These are phyloP conservation scores for Brachyhypopomus gauderio DNA, from an alignment of 2,113 vertebrate species.

Conservation along the genomic window DNA sequence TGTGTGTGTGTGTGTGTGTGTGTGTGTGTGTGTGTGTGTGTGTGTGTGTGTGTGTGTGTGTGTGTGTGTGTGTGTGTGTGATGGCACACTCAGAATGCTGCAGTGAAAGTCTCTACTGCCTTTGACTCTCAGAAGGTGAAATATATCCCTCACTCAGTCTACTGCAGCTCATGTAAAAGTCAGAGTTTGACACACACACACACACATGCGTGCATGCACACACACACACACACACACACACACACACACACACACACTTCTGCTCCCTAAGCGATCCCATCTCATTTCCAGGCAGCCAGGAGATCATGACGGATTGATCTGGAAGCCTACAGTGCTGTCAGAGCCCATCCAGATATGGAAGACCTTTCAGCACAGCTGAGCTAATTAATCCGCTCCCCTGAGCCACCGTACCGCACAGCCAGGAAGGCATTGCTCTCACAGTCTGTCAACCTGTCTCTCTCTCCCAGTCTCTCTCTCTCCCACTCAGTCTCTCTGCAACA, in stretches of 20 bases:
- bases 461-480: constrained; percentile 2
- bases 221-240: constrained; percentile 1
- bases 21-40: constrained; percentile 13
- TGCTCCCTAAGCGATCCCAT: constrained; percentile 39
- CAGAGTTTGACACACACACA: constrained; percentile 28
- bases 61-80: constrained; percentile 11
- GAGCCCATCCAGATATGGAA: constrained; percentile 45
- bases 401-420: constrained; percentile 16
- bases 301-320: constrained; percentile 53
- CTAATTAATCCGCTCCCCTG: constrained; percentile 46
- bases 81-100: no score
- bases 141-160: constrained; percentile 31
- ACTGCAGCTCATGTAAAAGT: constrained; percentile 30
- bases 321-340: constrained; percentile 49
- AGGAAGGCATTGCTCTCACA: background rate
- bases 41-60: constrained; percentile 6
- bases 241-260: constrained; percentile 6
- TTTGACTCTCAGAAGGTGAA: constrained; percentile 10
- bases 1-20: constrained; percentile 11
- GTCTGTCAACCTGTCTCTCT: background rate
- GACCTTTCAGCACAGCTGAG: constrained; percentile 39
- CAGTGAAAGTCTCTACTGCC: background rate
- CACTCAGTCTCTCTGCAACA: background rate
- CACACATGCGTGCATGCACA: constrained; percentile 22
- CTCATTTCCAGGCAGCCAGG: constrained; percentile 49